Base-by-base conservation (phyloP, 2,113 vertebrate species). In the Hippocampus barbouri region DNA sequence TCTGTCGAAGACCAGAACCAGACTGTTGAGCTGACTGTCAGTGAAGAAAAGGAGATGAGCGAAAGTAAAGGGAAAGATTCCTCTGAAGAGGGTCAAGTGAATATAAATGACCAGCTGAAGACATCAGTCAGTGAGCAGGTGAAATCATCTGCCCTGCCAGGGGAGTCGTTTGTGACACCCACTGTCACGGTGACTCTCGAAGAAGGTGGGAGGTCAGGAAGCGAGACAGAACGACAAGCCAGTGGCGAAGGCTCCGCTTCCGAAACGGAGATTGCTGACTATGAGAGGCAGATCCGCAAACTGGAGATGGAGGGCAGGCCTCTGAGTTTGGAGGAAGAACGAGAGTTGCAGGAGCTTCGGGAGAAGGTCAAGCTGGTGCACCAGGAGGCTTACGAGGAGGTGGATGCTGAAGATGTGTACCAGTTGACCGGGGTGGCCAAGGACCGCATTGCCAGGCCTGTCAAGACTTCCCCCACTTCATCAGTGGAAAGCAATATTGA, bases 401-500 rank as follows among this genome's bases (percentile, higher is more conserved):
- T 98, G 16, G 97, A 99, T 85, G 97, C 97, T 43, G 97, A 99
- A 79, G 97, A 99, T 75, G 97, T 95, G 40, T 99, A 98, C 0
- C 96, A 98, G 85, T 83, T 93, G 45, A 94, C 92, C 0, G 93
- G 93, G 5, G 88, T 90, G 61, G 93, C 92, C 57, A 93, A 93
- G 60, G 90, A 92, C 73, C 80, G 91, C 57, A 92, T 93, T 63
- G 88, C 90, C 7, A 87, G 90, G 69, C 93, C 92, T 21, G 76
- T 90, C 21, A 92, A 89, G 82, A 88, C 92, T 1, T 93, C 92
- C 12, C 89, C 91, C 5, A 71, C 90, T 47, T 93, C 93, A 2
- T 93, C 93, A 7, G 89, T 92, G 38, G 93, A 93, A 47, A 93
- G 93, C 69, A 88, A 86, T 47, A 89, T 93, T 0, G 93, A 93